These are phyloP conservation scores for Tridacna gigas DNA, from an alignment of 2,888 invertebrate species.

Conservation along the genomic window DNA sequence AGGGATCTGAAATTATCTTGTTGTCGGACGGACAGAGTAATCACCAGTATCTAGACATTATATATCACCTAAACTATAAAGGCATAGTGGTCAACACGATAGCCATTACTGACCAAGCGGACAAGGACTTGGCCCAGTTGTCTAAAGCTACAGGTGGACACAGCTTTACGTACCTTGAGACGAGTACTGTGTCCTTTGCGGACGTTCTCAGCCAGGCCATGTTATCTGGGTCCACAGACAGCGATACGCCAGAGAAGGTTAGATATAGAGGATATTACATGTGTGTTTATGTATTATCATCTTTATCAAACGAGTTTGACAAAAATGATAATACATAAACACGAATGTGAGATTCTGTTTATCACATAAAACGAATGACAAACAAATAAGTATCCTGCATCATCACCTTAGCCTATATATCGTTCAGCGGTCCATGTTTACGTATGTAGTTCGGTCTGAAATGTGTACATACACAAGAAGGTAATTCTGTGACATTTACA, in stretches of 20 bases:
- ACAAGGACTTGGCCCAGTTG: constrained; percentile 17
- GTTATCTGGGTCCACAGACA: background rate
- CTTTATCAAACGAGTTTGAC: too few relatives aligned
- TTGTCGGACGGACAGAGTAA: constrained; percentile 37
- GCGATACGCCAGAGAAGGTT: constrained; percentile 23
- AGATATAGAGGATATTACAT: too few relatives aligned
- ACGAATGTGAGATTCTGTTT: too few relatives aligned
- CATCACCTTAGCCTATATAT: too few relatives aligned
- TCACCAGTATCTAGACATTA: constrained; percentile 8
- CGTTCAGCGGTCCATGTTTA: too few relatives aligned
- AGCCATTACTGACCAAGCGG: constrained; percentile 32
- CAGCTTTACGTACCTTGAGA: constrained; percentile 30
- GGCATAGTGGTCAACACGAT: constrained; percentile 35
- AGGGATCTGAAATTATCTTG: constrained; percentile 33
- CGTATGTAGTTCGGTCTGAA: too few relatives aligned
- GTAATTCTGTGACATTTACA: too few relatives aligned
- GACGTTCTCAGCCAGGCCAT: constrained; percentile 35
- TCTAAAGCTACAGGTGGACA: constrained; percentile 23
- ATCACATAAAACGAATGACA: too few relatives aligned
- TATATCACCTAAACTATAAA: background rate
- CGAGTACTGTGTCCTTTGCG: constrained; percentile 29
- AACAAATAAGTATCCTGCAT: too few relatives aligned
- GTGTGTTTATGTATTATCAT: too few relatives aligned
- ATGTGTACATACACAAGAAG: too few relatives aligned
- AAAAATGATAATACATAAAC: too few relatives aligned